A percentile compares a stretch with the other conserved stretches of the same genome.
phyloP scores from a whole-genome alignment of 2,888 invertebrate species.

The Amphipyra berbera region DNA sequence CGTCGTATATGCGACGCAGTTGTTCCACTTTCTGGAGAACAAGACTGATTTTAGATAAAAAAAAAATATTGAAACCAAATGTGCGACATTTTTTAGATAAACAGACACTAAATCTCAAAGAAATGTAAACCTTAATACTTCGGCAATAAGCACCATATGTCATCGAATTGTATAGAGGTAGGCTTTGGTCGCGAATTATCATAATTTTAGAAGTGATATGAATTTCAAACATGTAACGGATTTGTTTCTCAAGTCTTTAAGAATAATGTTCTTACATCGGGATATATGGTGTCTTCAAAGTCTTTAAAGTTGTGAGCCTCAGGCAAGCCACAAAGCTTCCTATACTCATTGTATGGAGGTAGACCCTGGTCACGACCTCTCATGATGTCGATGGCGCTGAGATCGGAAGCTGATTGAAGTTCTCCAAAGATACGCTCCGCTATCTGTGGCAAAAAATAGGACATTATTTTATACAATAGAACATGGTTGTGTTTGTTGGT shows the following conservation, averaged over 20 bases:
- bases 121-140: too few species aligned
- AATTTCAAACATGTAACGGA: too few species aligned
- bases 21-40: slow-evolving; percentile 62
- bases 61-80: neutral
- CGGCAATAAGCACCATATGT: too few species aligned
- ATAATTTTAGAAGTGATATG: too few species aligned
- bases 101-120: too few species aligned
- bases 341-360: slow-evolving; percentile 95
- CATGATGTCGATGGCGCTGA: slow-evolving; percentile 70
- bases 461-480: too few species aligned
- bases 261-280: slow-evolving; percentile 58
- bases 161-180: too few species aligned
- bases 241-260: too few species aligned
- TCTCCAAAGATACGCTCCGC: slow-evolving; percentile 62
- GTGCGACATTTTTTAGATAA: too few species aligned
- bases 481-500: too few species aligned
- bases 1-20: slow-evolving; percentile 63
- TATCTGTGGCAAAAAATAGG: slow-evolving; percentile 48
- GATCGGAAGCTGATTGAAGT: slow-evolving; percentile 63
- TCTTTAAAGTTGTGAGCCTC: slow-evolving; percentile 92
- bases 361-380: slow-evolving; percentile 94
- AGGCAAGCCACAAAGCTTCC: slow-evolving; percentile 94
- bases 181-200: too few species aligned
- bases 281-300: slow-evolving; percentile 92
- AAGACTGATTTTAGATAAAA: neutral